These are phyloP conservation scores for Caenorhabditis doughertyi DNA, from an alignment of 2,888 invertebrate genomes.

Conservation along the genomic window DNA sequence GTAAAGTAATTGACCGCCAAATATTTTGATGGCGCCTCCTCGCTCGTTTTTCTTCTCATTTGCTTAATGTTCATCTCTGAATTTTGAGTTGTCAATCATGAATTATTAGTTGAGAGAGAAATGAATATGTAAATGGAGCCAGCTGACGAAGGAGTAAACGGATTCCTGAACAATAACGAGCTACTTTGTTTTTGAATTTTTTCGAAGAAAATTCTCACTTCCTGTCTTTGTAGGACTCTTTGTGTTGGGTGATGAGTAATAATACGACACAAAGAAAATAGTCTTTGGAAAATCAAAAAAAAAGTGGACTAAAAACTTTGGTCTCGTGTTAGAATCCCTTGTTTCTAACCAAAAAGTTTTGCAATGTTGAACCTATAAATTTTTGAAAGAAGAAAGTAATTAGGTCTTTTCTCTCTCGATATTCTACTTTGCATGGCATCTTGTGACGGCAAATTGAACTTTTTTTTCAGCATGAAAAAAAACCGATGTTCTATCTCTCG, in stretches of 20 bases:
- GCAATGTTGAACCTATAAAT: too few species aligned
- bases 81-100: conserved; percentile 56
- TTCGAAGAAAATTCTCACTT: not conserved
- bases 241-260: not conserved
- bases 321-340: too few species aligned
- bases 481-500: not conserved
- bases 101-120: conserved; percentile 50
- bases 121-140: conserved; percentile 27
- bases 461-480: not conserved
- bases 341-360: too few species aligned
- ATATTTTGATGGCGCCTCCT: conserved; percentile 44
- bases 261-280: too few species aligned
- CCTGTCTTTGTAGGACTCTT: not conserved
- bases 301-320: too few species aligned
- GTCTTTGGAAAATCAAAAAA: too few species aligned
- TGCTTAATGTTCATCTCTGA: conserved; percentile 54
- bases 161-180: conserved; percentile 2
- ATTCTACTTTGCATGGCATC: not conserved
- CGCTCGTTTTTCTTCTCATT: conserved; percentile 18
- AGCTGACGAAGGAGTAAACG: conserved; percentile 33
- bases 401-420: not conserved
- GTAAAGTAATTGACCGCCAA: conserved; percentile 49
- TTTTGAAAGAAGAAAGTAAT: not conserved
- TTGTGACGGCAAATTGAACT: not conserved
- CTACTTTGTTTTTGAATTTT: not conserved